A percentile compares a stretch with the other conserved stretches of the same genome.
Evolutionary conservation across 1,140 invertebrate genomes (phyloP).

Genomic region (roundworm (Caenorhabditis elegans)): WBcel235 BX284604.4:8063501-8064000

Average conservation of each 20-base stretch:
- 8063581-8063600: not conserved
- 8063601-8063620: conserved; percentile 75
- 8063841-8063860: not conserved
- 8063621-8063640: conserved; percentile 93
- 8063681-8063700: conserved; percentile 71
- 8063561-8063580: too few species aligned
- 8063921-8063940: not conserved
- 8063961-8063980: too few species aligned
- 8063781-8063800: too few species aligned
- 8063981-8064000: too few species aligned
- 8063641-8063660: conserved; percentile 83
- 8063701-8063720: not conserved
- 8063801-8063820: too few species aligned
- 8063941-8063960: not conserved
- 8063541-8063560: too few species aligned
- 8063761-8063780: too few species aligned
- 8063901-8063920: not conserved
- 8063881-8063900: not conserved
- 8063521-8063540: too few species aligned
- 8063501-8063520: too few species aligned
- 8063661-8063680: conserved; percentile 83
- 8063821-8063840: too few species aligned
- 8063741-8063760: too few species aligned
- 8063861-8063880: not conserved
- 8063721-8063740: too few species aligned